Evolutionary conservation across 2,797 vertebrate genomes (phyloP), one percentile per base, ranked within the genome.

Genomic region (Acanthis flammea): DNA sequence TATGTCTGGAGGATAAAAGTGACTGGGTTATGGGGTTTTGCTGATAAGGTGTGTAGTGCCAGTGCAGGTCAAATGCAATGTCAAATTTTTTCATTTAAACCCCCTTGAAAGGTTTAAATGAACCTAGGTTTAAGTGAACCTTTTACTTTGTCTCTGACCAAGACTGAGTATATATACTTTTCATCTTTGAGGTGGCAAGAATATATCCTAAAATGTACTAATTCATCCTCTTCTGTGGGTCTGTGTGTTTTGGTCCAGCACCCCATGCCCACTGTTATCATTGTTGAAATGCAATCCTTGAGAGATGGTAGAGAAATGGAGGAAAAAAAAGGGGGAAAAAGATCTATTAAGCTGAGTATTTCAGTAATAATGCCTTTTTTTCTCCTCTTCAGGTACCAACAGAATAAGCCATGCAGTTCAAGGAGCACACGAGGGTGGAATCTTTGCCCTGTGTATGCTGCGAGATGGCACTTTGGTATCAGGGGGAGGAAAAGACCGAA

Each of bases 391-490:
- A 99, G 99, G 99, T 96, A 99, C 98, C 83, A 99, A 99, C 96
- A 98, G 99, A 63, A 99, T 99, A 97, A 99, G 98, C 98, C 98
- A 98, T 0, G 99, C 98, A 79, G 97, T 99, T 92, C 99, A 98
- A 90, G 99, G 99, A 44, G 99, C 99, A 91, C 99, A 99, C 3
- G 99, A 99, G 92, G 99, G 99, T 31, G 99, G 99, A 82, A 98
- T 99, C 97, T 99, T 99, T 97, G 98, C 99, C 24, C 98, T 99
- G 97, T 99, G 99, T 91, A 99, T 99, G 98, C 96, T 99, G 95
- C 98, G 99, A 97, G 99, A 99, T 5, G 99, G 99, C 86, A 99
- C 98, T 0, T 96, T 99, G 92, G 98, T 99, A 76, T 99, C 99
- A 1, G 99, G 99, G 92, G 99, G 98, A 10, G 98, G 99, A 30